phyloP scores from a whole-genome alignment of 2,888 invertebrate species.

The Pseudococcus viburni region DNA sequence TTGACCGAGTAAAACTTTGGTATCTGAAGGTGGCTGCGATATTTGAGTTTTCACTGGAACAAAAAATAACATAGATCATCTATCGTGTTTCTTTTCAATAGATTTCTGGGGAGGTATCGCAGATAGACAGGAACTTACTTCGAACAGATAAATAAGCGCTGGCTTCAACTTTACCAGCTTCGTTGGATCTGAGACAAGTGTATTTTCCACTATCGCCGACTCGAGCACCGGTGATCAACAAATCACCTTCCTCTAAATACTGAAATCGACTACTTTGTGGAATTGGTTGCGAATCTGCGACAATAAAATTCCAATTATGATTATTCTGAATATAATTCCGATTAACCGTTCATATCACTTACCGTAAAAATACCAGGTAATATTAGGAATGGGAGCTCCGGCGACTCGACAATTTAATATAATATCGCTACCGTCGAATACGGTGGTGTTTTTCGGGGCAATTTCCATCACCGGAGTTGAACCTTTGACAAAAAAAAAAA shows the following conservation, averaged over 20 bases:
- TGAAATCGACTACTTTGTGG: slow-evolving; percentile 84
- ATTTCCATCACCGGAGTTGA: slow-evolving; percentile 89
- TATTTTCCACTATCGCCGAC: slow-evolving; percentile 90
- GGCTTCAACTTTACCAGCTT: slow-evolving; percentile 88
- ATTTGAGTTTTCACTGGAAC: slow-evolving; percentile 91
- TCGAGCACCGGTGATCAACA: slow-evolving; percentile 88
- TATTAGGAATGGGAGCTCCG: slow-evolving; percentile 91
- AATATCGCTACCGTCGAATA: slow-evolving; percentile 93
- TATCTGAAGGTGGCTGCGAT: slow-evolving; percentile 92
- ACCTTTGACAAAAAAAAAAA: slow-evolving; percentile 75
- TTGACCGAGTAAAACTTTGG: slow-evolving; percentile 90
- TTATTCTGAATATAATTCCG: neutral
- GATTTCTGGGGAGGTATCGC: neutral
- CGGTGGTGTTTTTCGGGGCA: slow-evolving; percentile 88
- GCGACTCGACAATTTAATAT: slow-evolving; percentile 88
- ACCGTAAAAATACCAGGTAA: slow-evolving; percentile 95
- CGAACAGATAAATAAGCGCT: slow-evolving; percentile 87
- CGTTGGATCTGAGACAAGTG: slow-evolving; percentile 89
- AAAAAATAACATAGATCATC: no score
- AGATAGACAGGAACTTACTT: slow-evolving; percentile 75
- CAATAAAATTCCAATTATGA: neutral
- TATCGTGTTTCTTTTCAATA: neutral
- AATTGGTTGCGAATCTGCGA: slow-evolving; percentile 76
- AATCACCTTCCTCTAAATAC: slow-evolving; percentile 87
- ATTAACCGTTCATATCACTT: slow-evolving; percentile 71